Evolutionary conservation across 2,888 invertebrate genomes (phyloP).

Genomic region (Ennomos fuscantarius): DNA sequence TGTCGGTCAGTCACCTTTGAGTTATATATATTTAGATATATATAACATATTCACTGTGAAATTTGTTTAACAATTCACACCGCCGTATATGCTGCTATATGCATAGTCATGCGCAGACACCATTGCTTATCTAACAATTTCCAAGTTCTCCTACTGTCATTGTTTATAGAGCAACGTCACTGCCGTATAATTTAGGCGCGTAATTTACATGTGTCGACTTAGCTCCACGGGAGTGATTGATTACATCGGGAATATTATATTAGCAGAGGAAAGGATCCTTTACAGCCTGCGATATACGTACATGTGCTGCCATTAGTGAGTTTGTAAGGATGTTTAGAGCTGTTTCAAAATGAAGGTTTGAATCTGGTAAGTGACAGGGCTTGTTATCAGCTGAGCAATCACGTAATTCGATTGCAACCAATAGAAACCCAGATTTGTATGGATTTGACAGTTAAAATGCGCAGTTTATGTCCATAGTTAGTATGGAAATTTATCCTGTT

Average conservation of each 20-base stretch:
- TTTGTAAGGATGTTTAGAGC: slow-evolving; percentile 6
- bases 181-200: slow-evolving; percentile 73
- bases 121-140: not conserved
- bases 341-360: not conserved
- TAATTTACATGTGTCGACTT: slow-evolving; percentile 84
- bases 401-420: too few species aligned
- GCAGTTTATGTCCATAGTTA: too few species aligned
- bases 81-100: too few species aligned
- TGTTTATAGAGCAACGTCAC: slow-evolving; percentile 44
- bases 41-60: too few species aligned
- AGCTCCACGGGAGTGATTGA: slow-evolving; percentile 79
- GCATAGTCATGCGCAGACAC: too few species aligned
- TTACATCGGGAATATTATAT: slow-evolving; percentile 74
- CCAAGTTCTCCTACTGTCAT: slow-evolving; percentile 26
- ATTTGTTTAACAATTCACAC: too few species aligned
- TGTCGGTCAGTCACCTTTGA: too few species aligned
- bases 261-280: slow-evolving; percentile 46
- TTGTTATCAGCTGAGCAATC: too few species aligned
- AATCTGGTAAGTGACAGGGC: not conserved
- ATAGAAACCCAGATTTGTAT: too few species aligned
- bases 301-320: slow-evolving; percentile 10
- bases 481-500: too few species aligned
- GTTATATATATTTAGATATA: too few species aligned
- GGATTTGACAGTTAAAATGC: too few species aligned
- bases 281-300: slow-evolving; percentile 16